Evolutionary conservation across 1,140 invertebrate species (phyloP).

Genomic region (Stegodyphus dumicola): DNA sequence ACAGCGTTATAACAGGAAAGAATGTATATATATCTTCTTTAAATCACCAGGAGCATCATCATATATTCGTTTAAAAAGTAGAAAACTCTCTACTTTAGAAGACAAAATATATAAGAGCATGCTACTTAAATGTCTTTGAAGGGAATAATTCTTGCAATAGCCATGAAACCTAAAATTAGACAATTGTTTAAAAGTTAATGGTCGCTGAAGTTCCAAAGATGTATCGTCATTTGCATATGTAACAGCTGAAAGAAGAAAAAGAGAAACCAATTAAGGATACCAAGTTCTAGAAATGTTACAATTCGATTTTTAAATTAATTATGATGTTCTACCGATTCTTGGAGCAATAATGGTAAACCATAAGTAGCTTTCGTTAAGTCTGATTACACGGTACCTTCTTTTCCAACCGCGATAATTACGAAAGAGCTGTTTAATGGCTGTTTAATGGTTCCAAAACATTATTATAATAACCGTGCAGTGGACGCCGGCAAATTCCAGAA

Average conservation of each 20-base stretch:
- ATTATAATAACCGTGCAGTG: constrained; percentile 13
- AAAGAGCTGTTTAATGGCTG: constrained; percentile 46
- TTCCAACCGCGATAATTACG: constrained; percentile 35
- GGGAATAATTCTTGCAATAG: too few species aligned
- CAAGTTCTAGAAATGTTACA: constrained; percentile 8
- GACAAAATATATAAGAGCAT: too few species aligned
- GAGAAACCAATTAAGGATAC: neutral
- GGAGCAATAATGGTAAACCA: constrained; percentile 13
- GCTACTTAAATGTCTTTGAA: too few species aligned
- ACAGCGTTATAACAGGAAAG: too few species aligned
- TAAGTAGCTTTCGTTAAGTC: constrained; percentile 30
- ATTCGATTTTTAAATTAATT: constrained; percentile 45
- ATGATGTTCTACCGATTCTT: neutral
- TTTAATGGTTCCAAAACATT: constrained; percentile 48
- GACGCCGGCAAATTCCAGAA: constrained; percentile 21
- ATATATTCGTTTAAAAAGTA: too few species aligned
- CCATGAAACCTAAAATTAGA: neutral
- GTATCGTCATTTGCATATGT: neutral
- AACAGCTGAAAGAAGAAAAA: neutral
- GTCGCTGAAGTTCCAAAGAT: neutral
- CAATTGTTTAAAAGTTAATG: neutral
- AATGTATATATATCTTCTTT: too few species aligned
- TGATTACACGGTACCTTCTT: constrained; percentile 38
- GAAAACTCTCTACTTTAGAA: too few species aligned
- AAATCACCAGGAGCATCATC: too few species aligned